Base-by-base conservation (phyloP, 2,888 invertebrate genomes). In the Acrobeloides nanus region DNA sequence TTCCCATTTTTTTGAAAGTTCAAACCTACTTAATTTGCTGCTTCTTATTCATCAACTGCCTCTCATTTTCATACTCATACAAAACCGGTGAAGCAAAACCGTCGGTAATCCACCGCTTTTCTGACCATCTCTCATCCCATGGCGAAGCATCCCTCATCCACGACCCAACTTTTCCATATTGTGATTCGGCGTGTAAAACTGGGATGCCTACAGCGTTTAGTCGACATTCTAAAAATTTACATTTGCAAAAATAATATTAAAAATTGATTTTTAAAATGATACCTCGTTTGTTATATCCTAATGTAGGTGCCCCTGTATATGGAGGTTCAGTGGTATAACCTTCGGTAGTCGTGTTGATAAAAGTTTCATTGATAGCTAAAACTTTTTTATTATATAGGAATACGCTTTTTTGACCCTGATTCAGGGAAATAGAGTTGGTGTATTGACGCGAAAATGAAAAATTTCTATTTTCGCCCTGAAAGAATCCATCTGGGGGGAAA, bases 171-270 rank as follows among this genome's bases (percentile, higher is more conserved):
- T 55, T 39, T 20, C 70, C 68, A 43, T 72, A 72, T 37, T 72
- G 72, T 1, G 68, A 68, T 47, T 68, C 69, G 1, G 73, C 73
- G 33, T 73, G 73, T 23, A 73, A 53, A 8, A 72, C 69, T 1
- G 73, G 72, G 25, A 71, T 74, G 12, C 73, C 73, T 7, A 73
- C 64, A 1, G 72, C 72, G 24, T 68, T 66, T 35, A 72, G 54
- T 23, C 66, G 58, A 39, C 72, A 72, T 46, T 68, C 73, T 71
- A 25, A 43, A 2, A 45, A 44, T 20, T 10, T 37, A 12, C 21
- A 23, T 33, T 3, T 23, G 4, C 26, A 10, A 23, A 31, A 1
- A 18, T 1, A 25, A 18, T 8, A 44, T 33, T 40, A 21, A 18
- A 21, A 26, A 29, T 23, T 12, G 23, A 18, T 45, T 20, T 44